Evolutionary conservation across 2,888 invertebrate species (phyloP), one percentile per base, ranked within the genome.

Genomic region (Atethmia centrago): DNA sequence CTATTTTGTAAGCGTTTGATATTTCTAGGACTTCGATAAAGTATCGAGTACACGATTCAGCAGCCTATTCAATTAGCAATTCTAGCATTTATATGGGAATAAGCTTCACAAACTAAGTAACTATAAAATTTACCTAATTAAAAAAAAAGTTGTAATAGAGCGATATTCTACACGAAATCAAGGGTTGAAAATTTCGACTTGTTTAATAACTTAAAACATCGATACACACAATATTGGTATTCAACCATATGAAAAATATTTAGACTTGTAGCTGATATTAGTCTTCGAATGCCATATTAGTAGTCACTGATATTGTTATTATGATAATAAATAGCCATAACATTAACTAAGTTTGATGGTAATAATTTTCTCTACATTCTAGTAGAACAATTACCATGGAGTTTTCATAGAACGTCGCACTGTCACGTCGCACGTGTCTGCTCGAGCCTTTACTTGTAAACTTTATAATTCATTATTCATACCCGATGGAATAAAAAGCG

Each of bases 1-100:
- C 9, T 58, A 80, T 79, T 80, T 25, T 66, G n/a, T 3, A n/a
- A 55, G 53, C 49, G 42, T 16, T 7, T 64, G 80, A 80, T 66
- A 83, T 62, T 79, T 79, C 51, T 71, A 21, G 77, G n/a, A 10
- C 21, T 31, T 14, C 14, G 21, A 49, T 53, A 64, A 49, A 53
- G 0, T 59, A 42, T 80, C 76, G 80, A 80, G 21, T 19, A 56
- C 8, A 51, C 40, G 51, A 28, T 31, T 14, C 19, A 4, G 16
- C 12, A 9, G 3, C 2, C 5, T n/a, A 1, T 25, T 58, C 7
- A 19, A 25, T 55, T 36, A 16, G 21, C 21, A 47, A 36, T 47
- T 16, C 10, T 4, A 16, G 19, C 3, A 10, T 68, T 16, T 67
- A 1, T 16, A 10, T 28, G 16, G 3, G 3, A 25, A 45, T 5